Percentiles rank a stretch among this genome's conserved stretches.
These are phyloP conservation scores for Drosophila nikananu DNA, from an alignment of 1,140 invertebrate genomes.

Conservation along the genomic window DNA sequence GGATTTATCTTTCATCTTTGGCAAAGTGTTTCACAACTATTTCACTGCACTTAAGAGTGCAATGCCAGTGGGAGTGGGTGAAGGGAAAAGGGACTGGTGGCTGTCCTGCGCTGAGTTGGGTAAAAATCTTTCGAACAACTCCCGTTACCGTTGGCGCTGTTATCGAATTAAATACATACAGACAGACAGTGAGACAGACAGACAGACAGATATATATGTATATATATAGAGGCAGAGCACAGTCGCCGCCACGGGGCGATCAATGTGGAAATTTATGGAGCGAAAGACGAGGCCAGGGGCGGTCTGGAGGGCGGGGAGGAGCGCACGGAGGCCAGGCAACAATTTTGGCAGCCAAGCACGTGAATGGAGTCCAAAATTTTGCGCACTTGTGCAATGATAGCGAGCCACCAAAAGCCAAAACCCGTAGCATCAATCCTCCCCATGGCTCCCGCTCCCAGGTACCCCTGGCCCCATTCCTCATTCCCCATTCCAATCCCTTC, in stretches of 20 bases:
- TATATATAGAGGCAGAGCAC: slow-evolving; percentile 44
- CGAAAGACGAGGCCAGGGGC: slow-evolving; percentile 56
- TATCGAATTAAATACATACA: slow-evolving; percentile 82
- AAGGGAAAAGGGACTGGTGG: neutral
- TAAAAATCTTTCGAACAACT: slow-evolving; percentile 70
- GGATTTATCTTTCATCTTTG: slow-evolving; percentile 83
- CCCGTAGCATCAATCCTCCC: slow-evolving; percentile 38
- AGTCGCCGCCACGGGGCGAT: slow-evolving; percentile 65
- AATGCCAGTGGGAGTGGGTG: slow-evolving; percentile 16
- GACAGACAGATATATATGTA: no score
- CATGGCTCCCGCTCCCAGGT: neutral
- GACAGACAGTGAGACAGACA: slow-evolving; percentile 51
- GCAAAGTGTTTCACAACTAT: slow-evolving; percentile 83
- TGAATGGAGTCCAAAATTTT: slow-evolving; percentile 83
- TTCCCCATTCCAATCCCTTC: neutral
- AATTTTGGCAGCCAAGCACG: slow-evolving; percentile 80
- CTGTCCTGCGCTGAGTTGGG: slow-evolving; percentile 47
- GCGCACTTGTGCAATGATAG: slow-evolving; percentile 82
- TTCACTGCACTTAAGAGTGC: slow-evolving; percentile 78
- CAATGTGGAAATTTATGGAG: slow-evolving; percentile 81
- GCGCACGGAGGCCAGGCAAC: slow-evolving; percentile 49
- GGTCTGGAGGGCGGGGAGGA: neutral
- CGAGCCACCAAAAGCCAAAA: slow-evolving; percentile 42
- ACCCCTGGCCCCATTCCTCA: no score
- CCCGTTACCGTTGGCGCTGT: slow-evolving; percentile 51